These are phyloP conservation scores for Anolis sagrei DNA, from an alignment of 2,113 vertebrate species.

Conservation along the genomic window DNA sequence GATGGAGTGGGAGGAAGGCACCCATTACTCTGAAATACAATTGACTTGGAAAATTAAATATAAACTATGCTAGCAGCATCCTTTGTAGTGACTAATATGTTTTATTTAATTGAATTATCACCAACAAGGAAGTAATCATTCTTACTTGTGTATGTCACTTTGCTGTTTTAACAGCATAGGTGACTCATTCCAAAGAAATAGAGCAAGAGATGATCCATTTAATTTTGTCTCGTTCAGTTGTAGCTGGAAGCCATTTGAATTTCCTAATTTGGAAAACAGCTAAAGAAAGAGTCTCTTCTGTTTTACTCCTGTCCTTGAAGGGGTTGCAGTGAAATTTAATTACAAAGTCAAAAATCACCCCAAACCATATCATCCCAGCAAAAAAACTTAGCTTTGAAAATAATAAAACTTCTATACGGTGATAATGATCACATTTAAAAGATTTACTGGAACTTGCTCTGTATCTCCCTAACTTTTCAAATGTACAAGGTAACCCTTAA, in stretches of 20 bases:
- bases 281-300: constrained; percentile 14
- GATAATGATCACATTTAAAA: constrained; percentile 30
- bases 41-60: neutral
- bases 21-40: neutral
- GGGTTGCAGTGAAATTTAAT: fast-evolving
- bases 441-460: neutral
- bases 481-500: neutral
- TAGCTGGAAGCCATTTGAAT: constrained; percentile 35
- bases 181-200: constrained; percentile 53
- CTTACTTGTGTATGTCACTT: constrained; percentile 32
- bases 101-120: constrained; percentile 51
- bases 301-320: constrained; percentile 4
- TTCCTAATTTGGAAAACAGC: constrained; percentile 56
- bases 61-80: neutral
- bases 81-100: constrained; percentile 1
- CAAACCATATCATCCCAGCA: too few relatives aligned
- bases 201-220: constrained; percentile 19
- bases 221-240: constrained; percentile 24
- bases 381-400: neutral
- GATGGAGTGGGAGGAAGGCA: constrained; percentile 17
- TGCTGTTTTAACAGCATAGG: constrained; percentile 44
- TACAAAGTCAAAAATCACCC: constrained; percentile 11
- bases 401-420: constrained; percentile 12
- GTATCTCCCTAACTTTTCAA: neutral
- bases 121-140: constrained; percentile 43